Conservation (phyloP, 2,888 invertebrate genomes). For the Maniola hyperantus region DNA sequence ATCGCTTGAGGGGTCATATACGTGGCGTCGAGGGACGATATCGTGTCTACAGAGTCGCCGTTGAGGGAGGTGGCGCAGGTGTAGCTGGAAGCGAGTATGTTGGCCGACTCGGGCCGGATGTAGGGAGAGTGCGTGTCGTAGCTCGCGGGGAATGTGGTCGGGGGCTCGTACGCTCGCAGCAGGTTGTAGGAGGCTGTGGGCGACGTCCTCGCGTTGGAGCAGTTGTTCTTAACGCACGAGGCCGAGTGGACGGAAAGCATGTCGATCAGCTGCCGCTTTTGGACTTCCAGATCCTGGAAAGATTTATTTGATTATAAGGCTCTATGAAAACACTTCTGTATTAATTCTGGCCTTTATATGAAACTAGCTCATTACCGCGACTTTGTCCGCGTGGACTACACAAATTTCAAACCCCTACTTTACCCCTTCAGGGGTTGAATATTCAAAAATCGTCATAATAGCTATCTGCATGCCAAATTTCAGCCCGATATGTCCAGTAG, state of each 20-base stretch:
- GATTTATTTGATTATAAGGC: neutral
- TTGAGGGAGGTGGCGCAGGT: constrained; percentile 69
- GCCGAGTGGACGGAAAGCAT: constrained; percentile 90
- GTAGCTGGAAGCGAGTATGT: constrained; percentile 77
- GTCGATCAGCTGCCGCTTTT: constrained; percentile 89
- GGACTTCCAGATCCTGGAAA: constrained; percentile 88
- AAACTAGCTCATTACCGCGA: no score
- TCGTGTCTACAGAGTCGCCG: constrained; percentile 70
- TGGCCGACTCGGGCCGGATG: constrained; percentile 78
- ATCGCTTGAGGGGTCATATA: constrained; percentile 68
- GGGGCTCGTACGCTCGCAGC: constrained; percentile 72
- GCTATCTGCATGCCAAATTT: no score
- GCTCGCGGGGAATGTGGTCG: constrained; percentile 69
- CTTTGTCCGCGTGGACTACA: no score
- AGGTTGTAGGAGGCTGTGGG: constrained; percentile 71
- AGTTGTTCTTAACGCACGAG: constrained; percentile 84
- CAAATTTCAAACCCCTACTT: no score
- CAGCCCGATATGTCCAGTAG: no score
- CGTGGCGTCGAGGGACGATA: constrained; percentile 67
- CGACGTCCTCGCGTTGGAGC: constrained; percentile 66
- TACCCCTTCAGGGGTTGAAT: no score
- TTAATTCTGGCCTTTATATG: no score
- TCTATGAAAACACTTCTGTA: neutral
- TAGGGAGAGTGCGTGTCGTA: constrained; percentile 77
- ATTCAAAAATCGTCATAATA: no score